A percentile compares a stretch with the other conserved stretches of the same genome.
phyloP scores from a whole-genome alignment of 1,140 invertebrate genomes.

The Samia ricini region DNA sequence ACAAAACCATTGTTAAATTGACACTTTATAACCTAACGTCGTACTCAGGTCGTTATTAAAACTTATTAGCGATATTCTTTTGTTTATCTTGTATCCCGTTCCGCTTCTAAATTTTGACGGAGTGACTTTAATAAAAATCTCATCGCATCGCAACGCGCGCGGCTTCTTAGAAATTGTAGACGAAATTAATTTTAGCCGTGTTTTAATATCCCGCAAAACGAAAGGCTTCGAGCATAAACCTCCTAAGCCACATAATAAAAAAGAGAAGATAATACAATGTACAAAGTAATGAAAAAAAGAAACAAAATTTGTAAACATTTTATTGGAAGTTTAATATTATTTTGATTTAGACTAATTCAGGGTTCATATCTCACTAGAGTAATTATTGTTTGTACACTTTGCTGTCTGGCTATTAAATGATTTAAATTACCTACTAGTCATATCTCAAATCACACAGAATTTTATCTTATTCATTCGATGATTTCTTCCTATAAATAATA shows the following conservation, averaged over 20 bases:
- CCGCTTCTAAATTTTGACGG: neutral
- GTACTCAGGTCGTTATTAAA: neutral
- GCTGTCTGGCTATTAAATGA: too few species aligned
- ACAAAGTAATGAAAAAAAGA: conserved; percentile 3
- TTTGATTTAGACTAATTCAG: too few species aligned
- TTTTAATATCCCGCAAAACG: conserved; percentile 32
- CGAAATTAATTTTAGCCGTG: conserved; percentile 32
- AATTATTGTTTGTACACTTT: too few species aligned
- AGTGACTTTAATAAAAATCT: conserved; percentile 25
- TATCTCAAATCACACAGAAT: too few species aligned
- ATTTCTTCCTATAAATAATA: too few species aligned
- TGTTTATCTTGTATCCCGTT: conserved; percentile 3
- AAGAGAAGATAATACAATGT: conserved; percentile 17
- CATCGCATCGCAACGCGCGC: conserved; percentile 10
- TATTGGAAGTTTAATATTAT: neutral
- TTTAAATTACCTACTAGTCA: too few species aligned
- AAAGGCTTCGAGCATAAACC: conserved; percentile 29
- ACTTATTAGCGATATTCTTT: neutral
- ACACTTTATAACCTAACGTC: too few species aligned
- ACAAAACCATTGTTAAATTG: too few species aligned
- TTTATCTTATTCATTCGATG: too few species aligned
- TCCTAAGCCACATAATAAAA: conserved; percentile 26
- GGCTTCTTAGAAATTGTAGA: conserved; percentile 21
- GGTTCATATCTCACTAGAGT: too few species aligned
- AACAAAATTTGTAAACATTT: neutral